phyloP scores from a whole-genome alignment of 2,797 vertebrate genomes.

The Serranus cabrilla region DNA sequence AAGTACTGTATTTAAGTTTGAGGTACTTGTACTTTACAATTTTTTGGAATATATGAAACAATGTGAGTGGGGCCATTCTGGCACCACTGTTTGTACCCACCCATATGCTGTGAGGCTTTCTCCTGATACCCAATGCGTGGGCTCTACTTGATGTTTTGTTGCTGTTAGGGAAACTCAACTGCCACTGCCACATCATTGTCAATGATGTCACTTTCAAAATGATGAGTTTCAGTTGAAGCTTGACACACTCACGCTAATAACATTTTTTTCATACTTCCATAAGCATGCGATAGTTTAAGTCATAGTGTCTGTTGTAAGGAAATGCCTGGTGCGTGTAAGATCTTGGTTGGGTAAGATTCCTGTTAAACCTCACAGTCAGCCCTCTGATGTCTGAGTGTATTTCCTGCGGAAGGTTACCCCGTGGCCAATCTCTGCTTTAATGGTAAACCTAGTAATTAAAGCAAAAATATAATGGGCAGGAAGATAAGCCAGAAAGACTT shows the following conservation, averaged over 20 bases:
- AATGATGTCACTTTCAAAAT: constrained; percentile 40
- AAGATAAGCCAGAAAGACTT: not conserved
- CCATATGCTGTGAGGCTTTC: no score
- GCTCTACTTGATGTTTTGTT: not conserved
- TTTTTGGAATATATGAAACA: no score
- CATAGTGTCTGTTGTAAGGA: not conserved
- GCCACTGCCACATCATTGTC: not conserved
- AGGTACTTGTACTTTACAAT: no score
- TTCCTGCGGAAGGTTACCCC: not conserved
- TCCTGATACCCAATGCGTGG: no score
- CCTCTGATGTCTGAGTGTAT: not conserved
- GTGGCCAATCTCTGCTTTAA: not conserved
- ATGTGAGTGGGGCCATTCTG: no score
- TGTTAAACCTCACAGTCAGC: not conserved
- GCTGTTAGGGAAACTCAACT: constrained; percentile 4
- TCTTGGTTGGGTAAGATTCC: not conserved
- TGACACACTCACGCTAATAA: constrained; percentile 21
- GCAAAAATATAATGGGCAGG: not conserved
- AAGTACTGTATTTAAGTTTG: no score
- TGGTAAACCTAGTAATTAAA: not conserved
- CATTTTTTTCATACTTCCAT: constrained; percentile 20
- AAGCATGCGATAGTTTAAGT: not conserved
- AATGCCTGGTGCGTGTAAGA: not conserved
- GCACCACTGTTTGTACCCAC: no score
- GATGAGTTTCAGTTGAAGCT: constrained; percentile 15